Base-by-base conservation (phyloP, 2,113 vertebrate species). In the Paradisaea rubra region DNA sequence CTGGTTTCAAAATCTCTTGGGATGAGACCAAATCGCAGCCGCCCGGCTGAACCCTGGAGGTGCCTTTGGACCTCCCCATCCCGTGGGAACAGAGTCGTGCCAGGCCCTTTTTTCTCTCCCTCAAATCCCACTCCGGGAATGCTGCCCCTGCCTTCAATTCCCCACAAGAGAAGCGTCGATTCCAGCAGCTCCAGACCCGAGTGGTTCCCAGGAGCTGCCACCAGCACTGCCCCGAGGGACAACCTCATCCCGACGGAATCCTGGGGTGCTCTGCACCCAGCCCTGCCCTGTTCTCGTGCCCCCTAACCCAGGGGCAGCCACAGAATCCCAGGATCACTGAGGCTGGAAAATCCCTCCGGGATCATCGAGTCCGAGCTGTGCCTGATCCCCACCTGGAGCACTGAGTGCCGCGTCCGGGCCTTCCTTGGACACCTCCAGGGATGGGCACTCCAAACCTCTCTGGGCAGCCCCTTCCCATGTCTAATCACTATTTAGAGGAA, bases 161-260 rank as follows among this genome's bases (percentile, higher is more conserved):
- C 44, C 52, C n/a, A 2, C 33, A 1, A 17, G 42, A 77, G 31
- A 8, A 85, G 45, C 42, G 24, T 20, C 60, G n/a, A 5, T 24
- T 14, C 42, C 45, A 42, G 61, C 61, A 63, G 64, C 74, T 64
- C 65, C 14, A 4, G 35, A 3, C 16, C 23, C 2, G 5, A 21
- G 47, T 13, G 49, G 8, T 1, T 53, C 63, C 54, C 49, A 63
- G 41, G 47, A 35, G 81, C 44, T 77, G 53, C 35, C 37, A 3
- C 84, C 84, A 39, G n/a, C 0, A 0, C 80, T 30, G 41, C n/a
- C 52, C 50, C 0, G 0, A 72, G 52, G 59, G 20, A 56, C 2
- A 1, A 3, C 28, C 44, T n/a, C 28, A 35, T 37, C 35, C 59
- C 11, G 0, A 2, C 0, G 72, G 44, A 24, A 2, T 27, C 57